Base-by-base conservation (phyloP, 2,797 vertebrate species). In the Discoglossus pictus region DNA sequence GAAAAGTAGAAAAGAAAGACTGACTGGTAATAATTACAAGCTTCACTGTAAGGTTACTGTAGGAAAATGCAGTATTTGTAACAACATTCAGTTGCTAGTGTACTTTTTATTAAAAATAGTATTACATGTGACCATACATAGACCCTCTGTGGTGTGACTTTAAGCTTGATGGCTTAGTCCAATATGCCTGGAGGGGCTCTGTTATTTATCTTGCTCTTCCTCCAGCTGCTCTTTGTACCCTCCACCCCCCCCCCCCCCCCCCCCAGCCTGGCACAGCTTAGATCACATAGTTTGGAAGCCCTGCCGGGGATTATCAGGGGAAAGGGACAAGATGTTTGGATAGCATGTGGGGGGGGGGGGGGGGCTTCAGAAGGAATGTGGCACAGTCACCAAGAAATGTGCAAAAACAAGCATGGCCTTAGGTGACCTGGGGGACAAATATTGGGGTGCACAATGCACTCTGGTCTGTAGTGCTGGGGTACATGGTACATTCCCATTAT, bases 221-320 rank as follows among this genome's bases (percentile, higher is more conserved):
- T 60, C 56, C 65, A 68, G 65, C 55, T 71, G 16, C 47, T 60
- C 38, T 75, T 62, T 60, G 39, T 48, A 54, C 65, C 69, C 36
- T 25, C 54, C 50, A 58, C 31, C 35, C 61, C 27, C 6, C 70
- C 42, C 50, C 48, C 69, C 38, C 36, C 13, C 68, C 61, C 73
- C 78, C 12, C 54, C n/a, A 54, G 72, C 62, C 38, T 78, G 76
- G 75, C 74, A 69, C 42, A 42, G 50, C 31, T 15, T 69, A 67
- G 61, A 76, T 77, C 74, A 79, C 75, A 76, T 80, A 77, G 55
- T 48, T 38, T 74, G 75, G 65, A 80, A 79, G 73, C 39, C 54
- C 73, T 73, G 46, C 55, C 72, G 56, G 35, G 70, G 58, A 65
- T 78, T 81, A 75, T 77, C 64, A 65, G 48, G 38, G 73, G 46